Conservation (phyloP, 1,140 invertebrate genomes). For the Aleiodes sp. region DNA sequence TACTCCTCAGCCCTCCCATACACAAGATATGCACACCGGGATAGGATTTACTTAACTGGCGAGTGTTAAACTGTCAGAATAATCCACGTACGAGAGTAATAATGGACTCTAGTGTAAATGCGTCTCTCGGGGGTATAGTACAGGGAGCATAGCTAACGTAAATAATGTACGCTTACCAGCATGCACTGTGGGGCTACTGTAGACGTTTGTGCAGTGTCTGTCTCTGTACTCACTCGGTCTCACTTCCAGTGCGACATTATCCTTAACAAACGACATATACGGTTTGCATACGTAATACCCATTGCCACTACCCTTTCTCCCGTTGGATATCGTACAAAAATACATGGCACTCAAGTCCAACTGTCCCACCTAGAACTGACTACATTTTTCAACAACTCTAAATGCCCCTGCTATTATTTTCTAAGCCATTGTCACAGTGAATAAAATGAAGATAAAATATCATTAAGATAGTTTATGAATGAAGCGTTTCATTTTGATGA, state of each 20-base stretch:
- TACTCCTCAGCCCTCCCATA: background rate
- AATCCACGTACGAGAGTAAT: constrained; percentile 53
- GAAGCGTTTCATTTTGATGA: too few relatives aligned
- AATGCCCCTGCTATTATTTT: background rate
- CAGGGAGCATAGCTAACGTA: constrained; percentile 20
- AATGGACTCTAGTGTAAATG: constrained; percentile 56
- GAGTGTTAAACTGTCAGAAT: constrained; percentile 59
- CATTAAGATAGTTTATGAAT: too few relatives aligned
- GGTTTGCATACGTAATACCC: constrained; percentile 38
- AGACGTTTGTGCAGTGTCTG: constrained; percentile 10
- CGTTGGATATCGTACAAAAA: constrained; percentile 23
- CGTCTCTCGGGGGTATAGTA: constrained; percentile 36
- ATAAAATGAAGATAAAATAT: too few relatives aligned
- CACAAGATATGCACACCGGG: constrained; percentile 37
- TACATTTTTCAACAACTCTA: constrained; percentile 1
- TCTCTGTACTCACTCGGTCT: background rate
- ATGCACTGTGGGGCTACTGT: constrained; percentile 4
- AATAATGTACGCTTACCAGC: constrained; percentile 38
- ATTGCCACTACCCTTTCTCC: background rate
- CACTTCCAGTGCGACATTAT: constrained; percentile 30
- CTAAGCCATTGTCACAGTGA: too few relatives aligned
- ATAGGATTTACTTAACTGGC: constrained; percentile 56
- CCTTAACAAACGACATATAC: constrained; percentile 40
- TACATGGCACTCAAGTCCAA: constrained; percentile 7
- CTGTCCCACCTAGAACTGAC: background rate